Evolutionary conservation across 64 coral and sea anemone species (phyloP).

Genomic region (Montipora capricornis): DNA sequence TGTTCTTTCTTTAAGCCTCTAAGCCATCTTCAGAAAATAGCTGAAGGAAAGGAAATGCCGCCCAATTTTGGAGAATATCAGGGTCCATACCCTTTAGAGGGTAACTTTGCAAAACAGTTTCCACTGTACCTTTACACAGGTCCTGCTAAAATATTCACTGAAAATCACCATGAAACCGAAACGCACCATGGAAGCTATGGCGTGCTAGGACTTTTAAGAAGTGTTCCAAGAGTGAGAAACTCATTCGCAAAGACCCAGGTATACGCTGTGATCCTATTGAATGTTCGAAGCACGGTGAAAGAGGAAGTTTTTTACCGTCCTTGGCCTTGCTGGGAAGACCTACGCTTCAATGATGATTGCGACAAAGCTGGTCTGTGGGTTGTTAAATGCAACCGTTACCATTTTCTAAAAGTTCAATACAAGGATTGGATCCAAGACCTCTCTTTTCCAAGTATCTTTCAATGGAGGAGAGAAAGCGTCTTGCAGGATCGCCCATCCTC

Average conservation of each 20-base stretch:
- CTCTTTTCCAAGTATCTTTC: neutral
- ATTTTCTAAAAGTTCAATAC: conserved; percentile 22
- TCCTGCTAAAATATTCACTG: conserved; percentile 28
- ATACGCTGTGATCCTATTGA: neutral
- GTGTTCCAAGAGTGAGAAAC: conserved; percentile 4
- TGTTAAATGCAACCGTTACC: conserved; percentile 43
- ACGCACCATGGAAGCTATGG: conserved; percentile 32
- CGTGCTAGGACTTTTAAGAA: conserved; percentile 47
- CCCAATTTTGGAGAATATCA: too few species aligned
- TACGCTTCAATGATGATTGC: conserved; percentile 50
- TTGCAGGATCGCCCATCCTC: neutral
- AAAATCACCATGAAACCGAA: neutral
- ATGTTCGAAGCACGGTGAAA: conserved; percentile 21
- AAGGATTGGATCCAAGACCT: conserved; percentile 44
- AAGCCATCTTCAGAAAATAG: too few species aligned
- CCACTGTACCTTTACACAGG: conserved; percentile 64
- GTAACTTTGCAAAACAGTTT: neutral
- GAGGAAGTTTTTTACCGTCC: conserved; percentile 30
- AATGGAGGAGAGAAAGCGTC: neutral
- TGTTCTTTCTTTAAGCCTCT: too few species aligned
- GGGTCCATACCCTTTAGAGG: neutral
- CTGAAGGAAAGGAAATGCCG: too few species aligned
- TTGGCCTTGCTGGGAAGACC: conserved; percentile 58
- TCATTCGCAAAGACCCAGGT: conserved; percentile 30
- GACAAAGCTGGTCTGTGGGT: conserved; percentile 59